Conservation (phyloP, 2,113 vertebrate species). For the Xyliphius kryptos region DNA sequence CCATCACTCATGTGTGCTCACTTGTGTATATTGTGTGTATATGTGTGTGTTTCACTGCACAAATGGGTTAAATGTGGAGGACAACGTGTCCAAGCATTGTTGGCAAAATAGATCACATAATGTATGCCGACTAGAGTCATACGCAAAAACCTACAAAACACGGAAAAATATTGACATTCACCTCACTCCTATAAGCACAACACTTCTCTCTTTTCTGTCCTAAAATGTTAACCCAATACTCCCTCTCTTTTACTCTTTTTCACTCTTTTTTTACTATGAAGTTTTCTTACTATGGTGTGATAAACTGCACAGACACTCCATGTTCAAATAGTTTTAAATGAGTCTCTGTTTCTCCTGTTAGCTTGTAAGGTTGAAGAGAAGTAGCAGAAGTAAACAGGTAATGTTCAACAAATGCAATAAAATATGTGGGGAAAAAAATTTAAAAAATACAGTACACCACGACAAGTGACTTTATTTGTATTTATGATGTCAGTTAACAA, state of each 20-base stretch:
- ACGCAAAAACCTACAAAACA: too few relatives aligned
- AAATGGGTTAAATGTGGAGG: too few relatives aligned
- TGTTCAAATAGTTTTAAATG: slow-evolving; percentile 41
- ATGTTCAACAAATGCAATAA: too few relatives aligned
- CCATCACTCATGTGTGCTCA: too few relatives aligned
- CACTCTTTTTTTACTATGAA: slow-evolving; percentile 23
- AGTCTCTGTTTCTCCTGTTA: slow-evolving; percentile 31
- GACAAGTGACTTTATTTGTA: slow-evolving; percentile 5
- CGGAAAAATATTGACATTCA: neutral
- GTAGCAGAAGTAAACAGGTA: neutral
- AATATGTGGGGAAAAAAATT: too few relatives aligned
- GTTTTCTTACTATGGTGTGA: slow-evolving; percentile 44
- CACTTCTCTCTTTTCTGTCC: neutral
- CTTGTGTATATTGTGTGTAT: too few relatives aligned
- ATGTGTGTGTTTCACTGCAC: too few relatives aligned
- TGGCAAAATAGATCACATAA: too few relatives aligned
- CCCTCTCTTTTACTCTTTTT: slow-evolving; percentile 14
- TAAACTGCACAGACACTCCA: slow-evolving; percentile 46
- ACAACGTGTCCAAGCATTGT: too few relatives aligned
- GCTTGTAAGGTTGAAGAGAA: slow-evolving; percentile 9
- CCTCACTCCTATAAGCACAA: neutral
- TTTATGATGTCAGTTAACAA: slow-evolving; percentile 11
- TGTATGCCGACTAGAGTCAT: too few relatives aligned
- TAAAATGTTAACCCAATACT: slow-evolving; percentile 24
- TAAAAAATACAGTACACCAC: neutral